A percentile compares a stretch with the other conserved stretches of the same genome.
phyloP scores from a whole-genome alignment of 2,888 invertebrate species.

The Acleris emargana region DNA sequence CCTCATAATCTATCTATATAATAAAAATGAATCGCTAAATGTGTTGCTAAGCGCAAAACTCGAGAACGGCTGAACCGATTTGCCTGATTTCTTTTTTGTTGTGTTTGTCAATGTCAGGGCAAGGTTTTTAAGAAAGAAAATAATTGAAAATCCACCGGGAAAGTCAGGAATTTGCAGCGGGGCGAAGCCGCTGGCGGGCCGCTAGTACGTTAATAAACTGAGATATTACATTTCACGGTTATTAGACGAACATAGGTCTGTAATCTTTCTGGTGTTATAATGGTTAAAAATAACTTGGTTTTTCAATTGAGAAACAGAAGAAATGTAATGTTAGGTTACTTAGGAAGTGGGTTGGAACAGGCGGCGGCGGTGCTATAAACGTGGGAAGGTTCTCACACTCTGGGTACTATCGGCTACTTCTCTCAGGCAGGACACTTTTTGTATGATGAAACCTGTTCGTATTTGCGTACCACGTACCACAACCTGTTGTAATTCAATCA shows the following conservation, averaged over 20 bases:
- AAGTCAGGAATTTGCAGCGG: too few species aligned
- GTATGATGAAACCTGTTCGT: constrained; percentile 31
- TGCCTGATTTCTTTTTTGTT: too few species aligned
- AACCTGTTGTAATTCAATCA: constrained; percentile 24
- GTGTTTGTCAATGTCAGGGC: too few species aligned
- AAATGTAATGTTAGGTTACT: constrained; percentile 25
- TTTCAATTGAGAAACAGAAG: constrained; percentile 12
- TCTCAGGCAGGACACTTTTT: constrained; percentile 24
- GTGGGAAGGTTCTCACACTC: constrained; percentile 27
- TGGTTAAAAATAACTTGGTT: not conserved
- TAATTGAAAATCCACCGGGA: too few species aligned
- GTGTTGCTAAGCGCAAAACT: too few species aligned
- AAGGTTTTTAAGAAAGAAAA: too few species aligned
- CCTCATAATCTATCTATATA: too few species aligned
- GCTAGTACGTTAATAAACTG: not conserved
- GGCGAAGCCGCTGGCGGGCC: too few species aligned
- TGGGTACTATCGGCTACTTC: constrained; percentile 3
- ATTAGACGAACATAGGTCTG: not conserved
- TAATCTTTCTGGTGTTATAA: not conserved
- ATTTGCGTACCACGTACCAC: constrained; percentile 7
- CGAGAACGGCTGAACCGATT: too few species aligned
- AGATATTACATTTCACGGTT: not conserved
- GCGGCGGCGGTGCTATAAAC: constrained; percentile 6
- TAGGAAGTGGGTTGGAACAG: constrained; percentile 20
- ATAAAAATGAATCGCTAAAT: too few species aligned